phyloP scores from a whole-genome alignment of 1,140 invertebrate genomes.

The Heliconius hermathena region DNA sequence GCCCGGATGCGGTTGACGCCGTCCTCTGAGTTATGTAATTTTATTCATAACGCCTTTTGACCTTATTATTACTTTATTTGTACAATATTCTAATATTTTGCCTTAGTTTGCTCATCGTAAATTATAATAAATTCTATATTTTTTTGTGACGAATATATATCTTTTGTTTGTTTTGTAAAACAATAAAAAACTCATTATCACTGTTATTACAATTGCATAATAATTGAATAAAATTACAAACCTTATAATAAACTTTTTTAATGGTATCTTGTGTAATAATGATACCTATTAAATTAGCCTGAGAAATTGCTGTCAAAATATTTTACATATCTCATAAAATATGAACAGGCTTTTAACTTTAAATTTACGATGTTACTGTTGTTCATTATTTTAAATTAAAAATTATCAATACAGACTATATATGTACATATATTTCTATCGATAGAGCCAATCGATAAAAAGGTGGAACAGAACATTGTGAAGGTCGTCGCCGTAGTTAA shows the following conservation, averaged over 20 bases:
- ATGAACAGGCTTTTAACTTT: slow-evolving; percentile 3
- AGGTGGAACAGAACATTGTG: slow-evolving; percentile 17
- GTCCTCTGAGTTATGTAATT: slow-evolving; percentile 29
- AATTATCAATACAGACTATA: slow-evolving; percentile 19
- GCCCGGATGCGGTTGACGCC: slow-evolving; percentile 20
- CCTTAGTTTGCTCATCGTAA: no score
- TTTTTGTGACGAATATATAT: no score
- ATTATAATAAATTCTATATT: no score
- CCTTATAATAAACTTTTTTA: not conserved
- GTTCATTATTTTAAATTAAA: slow-evolving; percentile 24
- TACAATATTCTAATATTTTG: not conserved
- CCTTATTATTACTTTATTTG: slow-evolving; percentile 10
- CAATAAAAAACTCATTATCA: no score
- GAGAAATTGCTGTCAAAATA: slow-evolving; percentile 15
- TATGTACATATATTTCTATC: slow-evolving; percentile 19
- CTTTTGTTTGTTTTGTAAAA: no score
- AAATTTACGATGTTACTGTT: slow-evolving; percentile 4
- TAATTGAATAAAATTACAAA: no score
- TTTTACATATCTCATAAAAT: slow-evolving; percentile 10
- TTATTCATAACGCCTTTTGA: slow-evolving; percentile 28
- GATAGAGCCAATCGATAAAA: not conserved
- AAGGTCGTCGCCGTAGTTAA: slow-evolving; percentile 27
- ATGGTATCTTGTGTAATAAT: not conserved
- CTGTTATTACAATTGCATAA: no score
- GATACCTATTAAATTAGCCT: not conserved